Conservation (phyloP, 2,113 vertebrate species). For the Rattus rattus region DNA sequence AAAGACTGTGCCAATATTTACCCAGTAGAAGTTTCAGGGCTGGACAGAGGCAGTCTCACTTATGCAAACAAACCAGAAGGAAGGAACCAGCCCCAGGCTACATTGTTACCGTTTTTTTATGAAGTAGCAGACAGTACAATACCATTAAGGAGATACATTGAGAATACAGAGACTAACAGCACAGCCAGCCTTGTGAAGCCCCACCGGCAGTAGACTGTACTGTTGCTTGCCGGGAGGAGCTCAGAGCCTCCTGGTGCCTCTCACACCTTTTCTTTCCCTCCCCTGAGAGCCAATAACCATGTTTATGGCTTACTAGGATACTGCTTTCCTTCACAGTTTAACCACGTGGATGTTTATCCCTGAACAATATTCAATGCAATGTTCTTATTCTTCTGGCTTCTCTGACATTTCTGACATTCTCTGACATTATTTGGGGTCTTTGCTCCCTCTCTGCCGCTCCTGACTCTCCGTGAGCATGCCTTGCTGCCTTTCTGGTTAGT, state of each 20-base stretch:
- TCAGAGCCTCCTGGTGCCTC: neutral
- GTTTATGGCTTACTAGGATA: neutral
- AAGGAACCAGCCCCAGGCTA: neutral
- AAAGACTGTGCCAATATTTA: neutral
- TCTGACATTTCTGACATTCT: neutral
- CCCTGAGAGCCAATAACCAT: neutral
- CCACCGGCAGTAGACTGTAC: neutral
- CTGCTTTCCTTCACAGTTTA: neutral
- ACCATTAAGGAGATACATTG: neutral
- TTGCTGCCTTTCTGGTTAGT: neutral
- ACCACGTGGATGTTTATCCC: neutral
- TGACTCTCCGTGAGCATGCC: neutral
- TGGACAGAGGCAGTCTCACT: neutral
- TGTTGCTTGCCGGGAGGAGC: neutral
- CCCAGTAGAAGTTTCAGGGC: no score
- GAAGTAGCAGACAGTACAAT: neutral
- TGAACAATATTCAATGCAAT: neutral
- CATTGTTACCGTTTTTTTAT: neutral
- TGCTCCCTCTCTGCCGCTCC: neutral
- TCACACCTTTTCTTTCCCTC: neutral
- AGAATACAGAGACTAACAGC: neutral
- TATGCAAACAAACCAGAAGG: neutral
- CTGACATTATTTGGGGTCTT: neutral
- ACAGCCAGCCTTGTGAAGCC: neutral
- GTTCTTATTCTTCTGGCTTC: neutral